phyloP scores from a whole-genome alignment of 1,140 invertebrate species.

The Laodelphax striatellus region DNA sequence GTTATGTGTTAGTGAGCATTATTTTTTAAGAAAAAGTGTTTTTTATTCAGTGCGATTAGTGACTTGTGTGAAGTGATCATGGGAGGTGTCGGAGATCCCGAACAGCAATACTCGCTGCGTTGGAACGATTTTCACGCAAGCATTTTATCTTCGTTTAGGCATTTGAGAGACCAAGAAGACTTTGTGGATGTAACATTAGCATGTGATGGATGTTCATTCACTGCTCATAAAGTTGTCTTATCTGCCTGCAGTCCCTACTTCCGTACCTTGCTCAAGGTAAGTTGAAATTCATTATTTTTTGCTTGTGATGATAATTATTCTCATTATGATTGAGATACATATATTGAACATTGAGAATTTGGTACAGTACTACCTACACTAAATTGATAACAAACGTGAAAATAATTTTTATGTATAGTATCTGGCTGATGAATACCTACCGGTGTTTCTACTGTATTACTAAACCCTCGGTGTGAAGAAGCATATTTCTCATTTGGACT shows the following conservation, averaged over 20 bases:
- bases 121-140: slow-evolving; percentile 90
- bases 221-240: slow-evolving; percentile 77
- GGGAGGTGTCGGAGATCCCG: slow-evolving; percentile 43
- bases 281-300: slow-evolving; percentile 5
- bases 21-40: neutral
- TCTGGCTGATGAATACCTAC: no score
- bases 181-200: slow-evolving; percentile 87
- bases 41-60: slow-evolving; percentile 1
- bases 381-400: no score
- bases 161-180: slow-evolving; percentile 72
- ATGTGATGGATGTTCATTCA: slow-evolving; percentile 77
- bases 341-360: neutral
- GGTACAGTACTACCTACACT: no score
- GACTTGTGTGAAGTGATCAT: slow-evolving; percentile 22
- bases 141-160: slow-evolving; percentile 75
- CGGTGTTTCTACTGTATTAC: no score
- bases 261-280: slow-evolving; percentile 67
- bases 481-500: no score
- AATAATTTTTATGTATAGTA: no score
- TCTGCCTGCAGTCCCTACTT: slow-evolving; percentile 90
- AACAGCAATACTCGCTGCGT: slow-evolving; percentile 83
- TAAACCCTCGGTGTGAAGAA: no score
- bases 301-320: neutral
- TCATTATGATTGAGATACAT: neutral
- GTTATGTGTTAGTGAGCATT: neutral